phyloP scores from a whole-genome alignment of 2,797 vertebrate species.

The Helarctos malayanus region DNA sequence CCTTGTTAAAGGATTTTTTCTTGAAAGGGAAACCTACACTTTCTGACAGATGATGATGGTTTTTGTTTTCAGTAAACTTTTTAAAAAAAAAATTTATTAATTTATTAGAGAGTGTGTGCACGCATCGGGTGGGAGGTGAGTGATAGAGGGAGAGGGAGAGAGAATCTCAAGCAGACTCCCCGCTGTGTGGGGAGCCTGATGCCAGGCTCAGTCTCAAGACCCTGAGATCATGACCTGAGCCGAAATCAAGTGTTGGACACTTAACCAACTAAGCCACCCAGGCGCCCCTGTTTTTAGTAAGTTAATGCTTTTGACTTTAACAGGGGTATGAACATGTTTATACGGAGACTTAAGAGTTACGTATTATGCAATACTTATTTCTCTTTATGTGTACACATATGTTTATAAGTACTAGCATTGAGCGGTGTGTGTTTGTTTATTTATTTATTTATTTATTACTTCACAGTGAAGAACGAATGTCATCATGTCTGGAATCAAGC shows the following conservation, averaged over 20 bases:
- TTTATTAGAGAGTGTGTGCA: not conserved
- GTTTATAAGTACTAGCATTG: not conserved
- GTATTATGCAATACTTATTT: not conserved
- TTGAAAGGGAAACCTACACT: not conserved
- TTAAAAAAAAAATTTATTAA: not conserved
- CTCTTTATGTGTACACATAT: not conserved
- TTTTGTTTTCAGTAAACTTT: not conserved
- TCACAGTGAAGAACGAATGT: slow-evolving; percentile 65
- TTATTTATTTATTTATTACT: slow-evolving; percentile 29
- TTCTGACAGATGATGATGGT: slow-evolving; percentile 22
- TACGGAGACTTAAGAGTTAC: not conserved
- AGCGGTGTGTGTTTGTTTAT: not conserved
- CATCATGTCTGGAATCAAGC: slow-evolving; percentile 97
- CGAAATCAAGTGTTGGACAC: not conserved
- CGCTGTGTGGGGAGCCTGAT: not conserved
- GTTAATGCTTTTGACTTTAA: slow-evolving; percentile 29
- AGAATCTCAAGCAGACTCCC: not conserved
- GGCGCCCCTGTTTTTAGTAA: not conserved
- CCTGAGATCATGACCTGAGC: not conserved
- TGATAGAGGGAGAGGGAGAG: not conserved
- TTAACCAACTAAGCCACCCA: not conserved
- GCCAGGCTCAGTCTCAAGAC: not conserved
- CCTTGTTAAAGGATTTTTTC: slow-evolving; percentile 46
- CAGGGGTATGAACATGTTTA: not conserved
- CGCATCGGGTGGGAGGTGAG: not conserved